Base-by-base conservation (phyloP, 2,113 vertebrate genomes). In the Salvelinus sp. region DNA sequence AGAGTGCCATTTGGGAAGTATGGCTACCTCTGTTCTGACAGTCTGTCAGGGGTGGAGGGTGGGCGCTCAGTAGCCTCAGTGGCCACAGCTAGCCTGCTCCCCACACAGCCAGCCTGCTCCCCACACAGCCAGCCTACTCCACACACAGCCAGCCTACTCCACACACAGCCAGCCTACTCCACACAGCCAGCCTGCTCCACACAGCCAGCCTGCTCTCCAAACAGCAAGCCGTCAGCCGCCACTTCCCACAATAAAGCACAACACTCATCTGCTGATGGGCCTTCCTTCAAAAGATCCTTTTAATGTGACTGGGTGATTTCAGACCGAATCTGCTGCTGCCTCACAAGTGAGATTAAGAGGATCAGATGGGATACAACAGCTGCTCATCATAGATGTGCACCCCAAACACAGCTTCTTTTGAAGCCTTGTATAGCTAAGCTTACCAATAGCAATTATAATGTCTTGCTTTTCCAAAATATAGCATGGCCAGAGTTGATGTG, bases 201-300 rank as follows among this genome's bases (percentile, higher is more conserved):
- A 38, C 6, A 38, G 33, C 33, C 33, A 38, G 33, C 38, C 38
- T 44, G 38, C 38, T 44, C 38, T 9, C 38, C 38, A 44, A 2
- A 10, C 38, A 44, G 9, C 38, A 44, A 44, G 38, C 81, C 78
- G 80, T 80, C 77, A 72, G 79, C 79, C 74, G 73, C 67, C 77
- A 48, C 62, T 65, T 78, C 75, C 87, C 89, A 88, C 88, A 90
- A 89, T 79, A 91, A 92, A 91, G 87, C 76, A 77, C 69, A 77
- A 76, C 70, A 85, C 79, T 90, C 90, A 90, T 93, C 88, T 90
- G 83, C 88, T 88, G 83, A 90, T 88, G 38, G 88, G 84, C 84
- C 47, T 75, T 75, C 75, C 73, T 81, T 88, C 79, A 83, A 89
- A 87, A 87, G 87, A 88, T 82, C 79, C 77, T 87, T 90, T 91